These are phyloP conservation scores for Panopea generosa DNA, from an alignment of 2,888 invertebrate genomes.

Conservation along the genomic window DNA sequence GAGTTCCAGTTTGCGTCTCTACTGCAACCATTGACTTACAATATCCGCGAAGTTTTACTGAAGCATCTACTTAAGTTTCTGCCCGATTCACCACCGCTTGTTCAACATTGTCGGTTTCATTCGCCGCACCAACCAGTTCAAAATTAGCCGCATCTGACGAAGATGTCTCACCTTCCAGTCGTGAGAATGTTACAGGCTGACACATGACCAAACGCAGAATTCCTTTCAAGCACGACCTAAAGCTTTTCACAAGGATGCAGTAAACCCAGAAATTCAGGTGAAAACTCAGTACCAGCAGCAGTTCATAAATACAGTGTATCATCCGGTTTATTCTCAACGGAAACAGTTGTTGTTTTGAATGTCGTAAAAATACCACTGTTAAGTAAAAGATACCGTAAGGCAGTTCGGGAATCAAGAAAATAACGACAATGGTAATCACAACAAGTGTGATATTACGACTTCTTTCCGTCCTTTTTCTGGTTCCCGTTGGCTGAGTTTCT, in stretches of 20 bases:
- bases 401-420: constrained; percentile 57
- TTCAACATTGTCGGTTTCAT: background rate
- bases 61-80: too few relatives aligned
- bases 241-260: constrained; percentile 36
- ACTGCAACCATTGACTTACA: too few relatives aligned
- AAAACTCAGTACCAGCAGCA: constrained; percentile 46
- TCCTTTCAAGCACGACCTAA: constrained; percentile 36
- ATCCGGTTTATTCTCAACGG: constrained; percentile 42
- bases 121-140: constrained; percentile 36
- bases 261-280: constrained; percentile 64
- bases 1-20: too few relatives aligned
- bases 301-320: constrained; percentile 50
- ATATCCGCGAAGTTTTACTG: too few relatives aligned
- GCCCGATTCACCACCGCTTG: too few relatives aligned
- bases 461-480: constrained; percentile 9
- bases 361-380: constrained; percentile 27
- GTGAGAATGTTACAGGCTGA: constrained; percentile 10
- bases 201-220: constrained; percentile 31
- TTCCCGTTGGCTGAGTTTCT: background rate
- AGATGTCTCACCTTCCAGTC: constrained; percentile 16
- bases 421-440: constrained; percentile 45
- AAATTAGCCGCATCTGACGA: constrained; percentile 10
- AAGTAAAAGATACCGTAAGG: constrained; percentile 57
- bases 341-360: constrained; percentile 31
- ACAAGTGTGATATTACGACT: constrained; percentile 36